Percentiles rank a stretch among this genome's conserved stretches.
These are phyloP conservation scores for Macaria liturata DNA, from an alignment of 2,888 invertebrate genomes.

Conservation along the genomic window DNA sequence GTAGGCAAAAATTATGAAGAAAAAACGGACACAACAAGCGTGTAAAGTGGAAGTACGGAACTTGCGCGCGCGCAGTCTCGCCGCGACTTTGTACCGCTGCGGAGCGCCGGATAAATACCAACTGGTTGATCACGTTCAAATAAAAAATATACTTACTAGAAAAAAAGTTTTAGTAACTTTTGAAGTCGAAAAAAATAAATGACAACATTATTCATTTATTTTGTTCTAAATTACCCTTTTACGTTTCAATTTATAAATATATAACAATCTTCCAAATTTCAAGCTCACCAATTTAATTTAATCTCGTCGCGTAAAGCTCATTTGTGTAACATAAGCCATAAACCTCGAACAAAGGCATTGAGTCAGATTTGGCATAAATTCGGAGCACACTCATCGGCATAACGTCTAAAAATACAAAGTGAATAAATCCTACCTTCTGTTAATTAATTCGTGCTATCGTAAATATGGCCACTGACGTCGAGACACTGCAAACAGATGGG, in stretches of 20 bases:
- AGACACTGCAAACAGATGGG: conserved; percentile 64
- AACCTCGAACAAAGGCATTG: conserved; percentile 35
- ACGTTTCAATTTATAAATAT: too few relatives aligned
- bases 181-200: too few relatives aligned
- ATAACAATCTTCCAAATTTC: too few relatives aligned
- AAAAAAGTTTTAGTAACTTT: too few relatives aligned
- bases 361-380: conserved; percentile 55
- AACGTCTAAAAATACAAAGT: conserved; percentile 45
- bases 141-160: neutral
- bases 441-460: conserved; percentile 43
- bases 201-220: too few relatives aligned
- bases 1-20: conserved; percentile 42
- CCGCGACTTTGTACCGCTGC: conserved; percentile 52
- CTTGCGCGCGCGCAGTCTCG: conserved; percentile 52
- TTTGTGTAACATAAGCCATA: conserved; percentile 15
- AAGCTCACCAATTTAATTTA: too few relatives aligned
- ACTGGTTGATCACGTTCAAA: too few relatives aligned
- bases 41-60: conserved; percentile 20
- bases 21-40: conserved; percentile 41
- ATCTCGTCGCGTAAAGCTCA: too few relatives aligned
- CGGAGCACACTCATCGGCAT: conserved; percentile 45
- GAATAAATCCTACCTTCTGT: conserved; percentile 40
- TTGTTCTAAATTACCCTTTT: too few relatives aligned
- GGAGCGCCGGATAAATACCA: conserved; percentile 37
- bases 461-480: conserved; percentile 59